A percentile compares a stretch with the other conserved stretches of the same genome.
Evolutionary conservation across 1,140 invertebrate genomes (phyloP).

Genomic region (Pachyrhynchus sulphureomaculatus): DNA sequence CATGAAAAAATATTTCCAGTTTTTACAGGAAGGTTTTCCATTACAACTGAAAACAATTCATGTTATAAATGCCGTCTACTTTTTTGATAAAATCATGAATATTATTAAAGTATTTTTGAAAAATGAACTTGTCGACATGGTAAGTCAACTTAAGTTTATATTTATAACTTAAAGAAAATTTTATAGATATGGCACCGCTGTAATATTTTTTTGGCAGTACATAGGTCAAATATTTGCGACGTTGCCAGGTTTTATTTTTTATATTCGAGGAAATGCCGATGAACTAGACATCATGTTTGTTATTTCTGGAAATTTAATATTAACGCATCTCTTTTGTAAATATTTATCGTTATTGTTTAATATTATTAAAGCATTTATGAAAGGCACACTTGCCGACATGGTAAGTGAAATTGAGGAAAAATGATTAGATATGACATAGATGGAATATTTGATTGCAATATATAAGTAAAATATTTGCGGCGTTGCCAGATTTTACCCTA

Average conservation of each 20-base stretch:
- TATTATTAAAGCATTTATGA: slow-evolving; percentile 65
- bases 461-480: background rate
- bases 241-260: background rate
- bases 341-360: too few relatives aligned
- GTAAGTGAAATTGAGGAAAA: slow-evolving; percentile 48
- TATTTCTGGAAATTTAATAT: too few relatives aligned
- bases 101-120: slow-evolving; percentile 67
- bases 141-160: slow-evolving; percentile 42
- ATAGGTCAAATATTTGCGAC: background rate
- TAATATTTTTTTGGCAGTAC: background rate
- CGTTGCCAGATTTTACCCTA: background rate
- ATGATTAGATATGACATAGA: too few relatives aligned
- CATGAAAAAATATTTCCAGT: slow-evolving; percentile 54
- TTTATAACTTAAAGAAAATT: background rate
- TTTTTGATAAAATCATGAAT: slow-evolving; percentile 63
- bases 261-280: background rate
- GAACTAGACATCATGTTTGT: too few relatives aligned
- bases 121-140: slow-evolving; percentile 62
- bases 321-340: too few relatives aligned
- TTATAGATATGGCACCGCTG: too few relatives aligned
- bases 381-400: slow-evolving; percentile 62
- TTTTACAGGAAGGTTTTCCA: slow-evolving; percentile 61
- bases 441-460: background rate
- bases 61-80: slow-evolving; percentile 63
- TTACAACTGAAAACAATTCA: slow-evolving; percentile 63